Conservation (phyloP, 2,888 invertebrate species). For the Atherix ibis region DNA sequence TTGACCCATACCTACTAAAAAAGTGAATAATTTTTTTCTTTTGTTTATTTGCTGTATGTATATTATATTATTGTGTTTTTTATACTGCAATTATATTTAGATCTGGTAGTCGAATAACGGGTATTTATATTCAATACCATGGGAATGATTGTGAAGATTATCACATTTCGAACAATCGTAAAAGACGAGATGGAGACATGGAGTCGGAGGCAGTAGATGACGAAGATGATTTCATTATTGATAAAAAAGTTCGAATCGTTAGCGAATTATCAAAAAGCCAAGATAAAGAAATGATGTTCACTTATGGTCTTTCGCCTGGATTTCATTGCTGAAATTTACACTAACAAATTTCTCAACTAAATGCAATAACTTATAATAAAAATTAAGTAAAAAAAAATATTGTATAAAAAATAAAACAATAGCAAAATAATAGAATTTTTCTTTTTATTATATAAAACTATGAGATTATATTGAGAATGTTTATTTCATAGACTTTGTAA, state of each 20-base stretch:
- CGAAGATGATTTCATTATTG: slow-evolving; percentile 26
- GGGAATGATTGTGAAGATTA: slow-evolving; percentile 25
- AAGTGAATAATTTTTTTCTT: slow-evolving; percentile 34
- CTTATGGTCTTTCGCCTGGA: slow-evolving; percentile 26
- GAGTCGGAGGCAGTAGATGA: slow-evolving; percentile 17
- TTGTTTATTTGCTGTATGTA: slow-evolving; percentile 4
- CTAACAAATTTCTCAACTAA: too few relatives aligned
- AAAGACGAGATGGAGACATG: slow-evolving; percentile 8
- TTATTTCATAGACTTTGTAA: too few relatives aligned
- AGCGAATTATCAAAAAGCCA: slow-evolving; percentile 17
- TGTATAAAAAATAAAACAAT: too few relatives aligned
- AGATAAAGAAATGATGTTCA: slow-evolving; percentile 24
- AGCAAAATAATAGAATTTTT: too few relatives aligned
- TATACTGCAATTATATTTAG: slow-evolving; percentile 15
- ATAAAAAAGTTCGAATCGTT: slow-evolving; percentile 25
- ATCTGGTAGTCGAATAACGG: slow-evolving; percentile 30
- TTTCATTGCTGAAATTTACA: too few relatives aligned
- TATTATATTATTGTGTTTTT: neutral
- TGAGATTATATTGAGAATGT: too few relatives aligned
- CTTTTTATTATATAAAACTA: too few relatives aligned
- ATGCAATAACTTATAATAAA: too few relatives aligned
- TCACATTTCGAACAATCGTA: neutral
- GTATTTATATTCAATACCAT: slow-evolving; percentile 37
- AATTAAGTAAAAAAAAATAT: too few relatives aligned
- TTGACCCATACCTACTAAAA: slow-evolving; percentile 70